Conservation (phyloP, 2,888 invertebrate genomes). For the Sesia apiformis region DNA sequence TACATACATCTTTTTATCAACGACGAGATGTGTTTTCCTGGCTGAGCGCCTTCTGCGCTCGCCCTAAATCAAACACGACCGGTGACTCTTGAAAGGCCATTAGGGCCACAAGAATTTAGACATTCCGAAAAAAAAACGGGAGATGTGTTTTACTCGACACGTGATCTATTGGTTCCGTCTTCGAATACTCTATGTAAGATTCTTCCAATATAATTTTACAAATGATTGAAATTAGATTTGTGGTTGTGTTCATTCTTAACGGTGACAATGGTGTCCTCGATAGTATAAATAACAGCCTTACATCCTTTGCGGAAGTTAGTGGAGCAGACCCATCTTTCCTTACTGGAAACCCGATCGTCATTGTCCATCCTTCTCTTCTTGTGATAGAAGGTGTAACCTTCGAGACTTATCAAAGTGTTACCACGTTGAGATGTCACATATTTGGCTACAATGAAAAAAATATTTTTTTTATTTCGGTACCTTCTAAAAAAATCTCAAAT, state of each 20-base stretch:
- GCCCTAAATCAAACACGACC: too few relatives aligned
- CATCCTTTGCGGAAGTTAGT: constrained; percentile 26
- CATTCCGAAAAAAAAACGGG: too few relatives aligned
- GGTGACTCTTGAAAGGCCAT: too few relatives aligned
- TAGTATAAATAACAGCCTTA: constrained; percentile 24
- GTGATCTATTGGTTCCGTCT: too few relatives aligned
- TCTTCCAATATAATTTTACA: neutral
- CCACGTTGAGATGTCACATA: constrained; percentile 11
- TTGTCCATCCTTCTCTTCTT: constrained; percentile 5
- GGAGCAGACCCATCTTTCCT: neutral
- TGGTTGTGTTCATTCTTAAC: constrained; percentile 11
- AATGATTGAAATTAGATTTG: too few relatives aligned
- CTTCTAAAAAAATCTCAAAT: too few relatives aligned
- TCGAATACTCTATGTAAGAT: neutral
- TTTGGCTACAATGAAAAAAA: neutral
- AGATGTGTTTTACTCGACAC: too few relatives aligned
- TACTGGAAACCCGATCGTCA: neutral
- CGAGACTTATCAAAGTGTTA: constrained; percentile 12
- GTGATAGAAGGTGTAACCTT: constrained; percentile 17
- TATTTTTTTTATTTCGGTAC: too few relatives aligned
- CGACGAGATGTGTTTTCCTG: too few relatives aligned
- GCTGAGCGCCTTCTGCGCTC: too few relatives aligned
- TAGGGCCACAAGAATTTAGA: too few relatives aligned
- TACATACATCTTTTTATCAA: too few relatives aligned
- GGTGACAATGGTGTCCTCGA: constrained; percentile 18